Percentiles rank a stretch among this genome's conserved stretches.
These are phyloP conservation scores for Pelobates fuscus DNA, from an alignment of 2,113 vertebrate genomes.

Conservation along the genomic window DNA sequence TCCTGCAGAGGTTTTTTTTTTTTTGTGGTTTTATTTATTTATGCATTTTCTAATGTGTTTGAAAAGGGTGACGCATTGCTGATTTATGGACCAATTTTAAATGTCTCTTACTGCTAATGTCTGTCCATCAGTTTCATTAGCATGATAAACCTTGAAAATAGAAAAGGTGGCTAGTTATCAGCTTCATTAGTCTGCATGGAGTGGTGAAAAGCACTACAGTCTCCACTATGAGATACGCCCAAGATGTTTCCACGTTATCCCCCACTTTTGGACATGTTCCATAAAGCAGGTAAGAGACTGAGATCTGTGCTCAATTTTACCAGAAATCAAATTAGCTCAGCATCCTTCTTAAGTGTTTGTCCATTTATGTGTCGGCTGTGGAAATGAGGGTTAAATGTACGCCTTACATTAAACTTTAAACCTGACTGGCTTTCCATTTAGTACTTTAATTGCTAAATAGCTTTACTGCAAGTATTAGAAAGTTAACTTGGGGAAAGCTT, in stretches of 20 bases:
- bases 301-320: conserved; percentile 16
- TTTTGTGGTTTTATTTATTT: too few relatives aligned
- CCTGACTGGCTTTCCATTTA: conserved; percentile 29
- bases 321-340: conserved; percentile 48
- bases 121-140: too few relatives aligned
- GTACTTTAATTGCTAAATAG: conserved; percentile 34
- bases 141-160: too few relatives aligned
- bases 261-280: not conserved
- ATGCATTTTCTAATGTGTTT: too few relatives aligned
- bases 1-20: too few relatives aligned
- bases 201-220: too few relatives aligned
- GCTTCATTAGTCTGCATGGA: too few relatives aligned
- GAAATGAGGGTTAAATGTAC: conserved; percentile 25
- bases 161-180: too few relatives aligned
- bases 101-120: too few relatives aligned
- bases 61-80: too few relatives aligned
- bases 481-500: not conserved
- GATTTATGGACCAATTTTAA: too few relatives aligned
- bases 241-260: not conserved
- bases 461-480: conserved; percentile 6
- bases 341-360: conserved; percentile 29
- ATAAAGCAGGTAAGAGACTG: not conserved
- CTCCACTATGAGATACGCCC: too few relatives aligned
- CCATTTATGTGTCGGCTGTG: conserved; percentile 39
- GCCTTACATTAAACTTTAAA: conserved; percentile 38